Percentiles rank a stretch among this genome's conserved stretches.
Conservation (phyloP, 2,888 invertebrate genomes). For the Subacronicta megacephala region DNA sequence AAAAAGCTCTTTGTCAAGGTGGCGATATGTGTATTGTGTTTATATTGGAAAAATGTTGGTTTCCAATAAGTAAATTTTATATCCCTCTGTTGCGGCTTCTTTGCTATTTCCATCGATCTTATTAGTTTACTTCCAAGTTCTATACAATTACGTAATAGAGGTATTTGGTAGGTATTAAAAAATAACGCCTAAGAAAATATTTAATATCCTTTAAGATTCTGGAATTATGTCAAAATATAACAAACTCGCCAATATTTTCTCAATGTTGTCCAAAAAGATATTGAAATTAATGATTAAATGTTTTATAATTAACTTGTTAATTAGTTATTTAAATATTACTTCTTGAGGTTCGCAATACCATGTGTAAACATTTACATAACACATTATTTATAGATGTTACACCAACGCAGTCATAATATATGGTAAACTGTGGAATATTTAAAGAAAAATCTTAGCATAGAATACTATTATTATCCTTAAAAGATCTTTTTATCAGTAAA, state of each 20-base stretch:
- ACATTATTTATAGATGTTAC: constrained; percentile 8
- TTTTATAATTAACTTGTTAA: constrained; percentile 27
- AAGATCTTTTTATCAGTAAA: too few species aligned
- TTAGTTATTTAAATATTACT: constrained; percentile 18
- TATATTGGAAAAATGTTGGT: constrained; percentile 46
- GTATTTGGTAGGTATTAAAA: too few species aligned
- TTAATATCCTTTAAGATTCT: too few species aligned
- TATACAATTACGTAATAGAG: too few species aligned
- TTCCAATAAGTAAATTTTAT: constrained; percentile 23
- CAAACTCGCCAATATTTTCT: too few species aligned
- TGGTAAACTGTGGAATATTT: too few species aligned
- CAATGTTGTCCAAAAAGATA: constrained; percentile 17
- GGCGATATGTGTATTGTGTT: constrained; percentile 53
- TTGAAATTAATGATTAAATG: constrained; percentile 34
- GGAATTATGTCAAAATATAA: too few species aligned
- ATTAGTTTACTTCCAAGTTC: background rate
- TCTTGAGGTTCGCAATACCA: background rate
- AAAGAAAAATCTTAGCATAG: too few species aligned
- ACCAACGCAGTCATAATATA: too few species aligned
- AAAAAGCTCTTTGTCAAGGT: constrained; percentile 74
- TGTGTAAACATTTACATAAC: constrained; percentile 9
- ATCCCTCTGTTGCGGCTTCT: background rate
- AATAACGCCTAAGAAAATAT: too few species aligned
- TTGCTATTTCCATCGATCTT: background rate
- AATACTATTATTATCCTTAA: too few species aligned